Evolutionary conservation across 2,797 vertebrate species (phyloP).

Genomic region (Bradypodion pumilum): DNA sequence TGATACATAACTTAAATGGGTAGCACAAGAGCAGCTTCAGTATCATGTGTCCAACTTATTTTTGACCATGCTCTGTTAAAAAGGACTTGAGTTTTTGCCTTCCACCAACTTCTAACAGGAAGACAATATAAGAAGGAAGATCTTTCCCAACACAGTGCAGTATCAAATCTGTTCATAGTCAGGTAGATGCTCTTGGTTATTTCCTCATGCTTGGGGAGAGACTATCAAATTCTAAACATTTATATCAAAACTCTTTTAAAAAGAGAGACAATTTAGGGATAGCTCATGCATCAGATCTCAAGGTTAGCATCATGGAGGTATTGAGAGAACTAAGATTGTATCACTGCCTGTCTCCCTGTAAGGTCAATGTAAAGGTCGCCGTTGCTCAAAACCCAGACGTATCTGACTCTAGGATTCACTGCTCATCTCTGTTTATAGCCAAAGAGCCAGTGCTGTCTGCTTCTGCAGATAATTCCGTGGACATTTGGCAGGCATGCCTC

Average conservation of each 20-base stretch:
- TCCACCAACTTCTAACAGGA: constrained; percentile 54
- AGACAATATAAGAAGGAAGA: constrained; percentile 32
- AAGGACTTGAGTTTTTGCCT: constrained; percentile 68
- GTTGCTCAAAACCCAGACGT: no score
- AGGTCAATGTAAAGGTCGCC: no score
- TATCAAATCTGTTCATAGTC: constrained; percentile 8
- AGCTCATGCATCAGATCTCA: constrained; percentile 26
- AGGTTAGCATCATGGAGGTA: not conserved
- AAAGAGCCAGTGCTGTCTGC: no score
- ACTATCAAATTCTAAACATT: not conserved
- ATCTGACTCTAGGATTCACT: no score
- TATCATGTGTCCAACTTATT: constrained; percentile 75
- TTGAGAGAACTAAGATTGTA: not conserved
- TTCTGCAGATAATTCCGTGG: no score
- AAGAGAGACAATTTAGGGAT: not conserved
- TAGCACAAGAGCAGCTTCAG: constrained; percentile 74
- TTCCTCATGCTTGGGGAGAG: constrained; percentile 18
- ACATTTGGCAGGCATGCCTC: no score
- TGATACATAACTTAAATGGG: constrained; percentile 81
- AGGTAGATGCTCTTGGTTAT: constrained; percentile 12
- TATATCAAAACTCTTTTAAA: constrained; percentile 3
- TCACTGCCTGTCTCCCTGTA: not conserved
- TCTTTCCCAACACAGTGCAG: not conserved
- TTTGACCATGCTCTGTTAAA: constrained; percentile 63
- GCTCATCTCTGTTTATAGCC: no score